These are phyloP conservation scores for Monodelphis domestica DNA, from an alignment of 2,797 vertebrate genomes.

Conservation along the genomic window DNA sequence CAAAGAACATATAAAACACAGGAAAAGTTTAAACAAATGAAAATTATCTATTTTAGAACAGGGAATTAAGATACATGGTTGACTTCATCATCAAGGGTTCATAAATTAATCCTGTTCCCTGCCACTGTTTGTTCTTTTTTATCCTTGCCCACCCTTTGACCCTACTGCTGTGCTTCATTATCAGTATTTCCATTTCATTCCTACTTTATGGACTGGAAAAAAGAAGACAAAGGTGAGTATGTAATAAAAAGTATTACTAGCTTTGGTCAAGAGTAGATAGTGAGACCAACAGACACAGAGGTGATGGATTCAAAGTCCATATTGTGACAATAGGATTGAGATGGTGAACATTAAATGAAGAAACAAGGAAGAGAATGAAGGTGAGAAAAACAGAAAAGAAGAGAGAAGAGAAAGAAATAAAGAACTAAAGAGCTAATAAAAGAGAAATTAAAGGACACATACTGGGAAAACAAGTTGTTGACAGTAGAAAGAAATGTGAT, in stretches of 20 bases:
- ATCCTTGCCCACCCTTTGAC: neutral
- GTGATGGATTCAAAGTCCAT: neutral
- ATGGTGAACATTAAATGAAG: neutral
- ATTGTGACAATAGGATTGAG: neutral
- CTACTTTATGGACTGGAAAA: neutral
- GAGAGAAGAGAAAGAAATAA: neutral
- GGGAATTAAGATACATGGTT: rapidly evolving
- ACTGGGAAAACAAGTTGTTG: neutral
- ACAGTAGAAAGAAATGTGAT: neutral
- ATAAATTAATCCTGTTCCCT: rapidly evolving
- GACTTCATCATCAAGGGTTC: rapidly evolving
- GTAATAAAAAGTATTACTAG: neutral
- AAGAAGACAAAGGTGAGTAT: neutral
- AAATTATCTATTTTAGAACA: rapidly evolving
- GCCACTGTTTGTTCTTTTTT: neutral
- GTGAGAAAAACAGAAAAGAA: neutral
- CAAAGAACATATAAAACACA: conserved; percentile 63
- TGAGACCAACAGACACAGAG: neutral
- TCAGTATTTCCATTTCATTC: neutral
- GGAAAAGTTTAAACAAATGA: neutral
- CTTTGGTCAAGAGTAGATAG: neutral
- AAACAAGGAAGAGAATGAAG: neutral
- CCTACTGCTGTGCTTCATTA: neutral
- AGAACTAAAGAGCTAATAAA: neutral
- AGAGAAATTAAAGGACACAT: neutral